Base-by-base conservation (phyloP, 2,888 invertebrate species). In the Aphrophora alni region DNA sequence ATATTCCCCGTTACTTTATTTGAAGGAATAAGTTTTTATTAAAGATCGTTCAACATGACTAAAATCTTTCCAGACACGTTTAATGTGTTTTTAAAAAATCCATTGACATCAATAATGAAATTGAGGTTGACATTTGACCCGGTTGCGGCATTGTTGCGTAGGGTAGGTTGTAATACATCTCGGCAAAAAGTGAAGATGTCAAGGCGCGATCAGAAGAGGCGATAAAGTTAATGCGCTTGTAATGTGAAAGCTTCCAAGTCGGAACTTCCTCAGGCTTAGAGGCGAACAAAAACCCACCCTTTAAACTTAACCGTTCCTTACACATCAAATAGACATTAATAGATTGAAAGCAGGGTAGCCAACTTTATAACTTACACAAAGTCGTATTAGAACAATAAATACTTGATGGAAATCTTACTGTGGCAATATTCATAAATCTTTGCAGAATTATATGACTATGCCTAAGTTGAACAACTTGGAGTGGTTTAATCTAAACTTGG, bases 241-340 rank as follows among this genome's bases (percentile, higher is more conserved):
- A 78, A 78, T 78, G 78, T 78, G 72, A 72, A 59, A 59, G 72
- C 38, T 51, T 51, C 51, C 24, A 72, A 72, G 38, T 24, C 71
- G 77, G 72, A 51, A 78, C 27, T 72, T 78, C 72, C 72, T 51
- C 27, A 25, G 51, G 78, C 26, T 59, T 59, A 21, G n/a, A n/a
- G 21, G 21, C 59, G 5, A 21, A 28, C 78, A 78, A 78, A 78
- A 78, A 78, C 78, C 59, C 5, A n/a, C n/a, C 78, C 78, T 38
- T n/a, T 38, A 71, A 71, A 24, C 71, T 25, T 38, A n/a, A 28
- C 21, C 38, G 38, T 27, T 68, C 68, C 59, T 26, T 38, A 24
- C 38, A 69, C 51, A 78, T 78, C 78, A 78, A 78, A 78, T 26
- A 70, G 73, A 59, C 78, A 78, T 78, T 78, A 78, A 78, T 78